Evolutionary conservation across 2,113 vertebrate genomes (phyloP), one percentile per base, ranked within the genome.

Genomic region (Melanotaenia duboulayi): DNA sequence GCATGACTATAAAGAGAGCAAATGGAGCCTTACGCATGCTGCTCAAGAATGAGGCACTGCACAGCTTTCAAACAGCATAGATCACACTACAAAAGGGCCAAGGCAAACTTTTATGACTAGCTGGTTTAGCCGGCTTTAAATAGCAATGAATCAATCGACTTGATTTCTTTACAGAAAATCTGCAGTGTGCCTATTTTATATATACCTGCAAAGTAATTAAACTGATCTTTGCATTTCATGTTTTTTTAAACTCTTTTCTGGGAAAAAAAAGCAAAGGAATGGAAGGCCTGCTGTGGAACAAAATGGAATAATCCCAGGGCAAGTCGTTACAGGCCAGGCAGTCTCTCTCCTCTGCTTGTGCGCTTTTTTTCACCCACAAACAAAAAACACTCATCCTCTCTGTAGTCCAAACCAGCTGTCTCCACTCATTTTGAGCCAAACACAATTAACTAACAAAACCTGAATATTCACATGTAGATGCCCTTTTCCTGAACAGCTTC

Each of bases 1-100:
- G 77, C 71, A 77, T 81, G 87, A 89, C 90, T 93, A 85, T 87
- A 90, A 91, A 88, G 85, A 89, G 81, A 82, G 87, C 84, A 90
- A 89, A 91, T 80, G 81, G 77, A 88, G 80, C 68, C 80, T 76
- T 81, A 63, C 74, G 65, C 82, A 77, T 66, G 35, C 71, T 80
- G 73, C 81, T 65, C 71, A 65, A 85, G 86, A 86, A 82, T 84
- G 75, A 80, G 52, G 37, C 64, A 72, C 73, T 57, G 61, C 59
- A 81, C 25, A 56, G 40, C 78, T 82, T 81, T 78, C 44, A 52
- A 54, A 65, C 54, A 24, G 48, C 63, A 70, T 20, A 64, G 20
- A 78, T 16, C 50, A n/a, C n/a, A 17, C 69, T 77, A 20, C 19
- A 58, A 63, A 66, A 14, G 25, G 23, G 42, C 51, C 20, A 74